phyloP scores from a whole-genome alignment of 2,888 invertebrate species.

The Drosophila gaucha region DNA sequence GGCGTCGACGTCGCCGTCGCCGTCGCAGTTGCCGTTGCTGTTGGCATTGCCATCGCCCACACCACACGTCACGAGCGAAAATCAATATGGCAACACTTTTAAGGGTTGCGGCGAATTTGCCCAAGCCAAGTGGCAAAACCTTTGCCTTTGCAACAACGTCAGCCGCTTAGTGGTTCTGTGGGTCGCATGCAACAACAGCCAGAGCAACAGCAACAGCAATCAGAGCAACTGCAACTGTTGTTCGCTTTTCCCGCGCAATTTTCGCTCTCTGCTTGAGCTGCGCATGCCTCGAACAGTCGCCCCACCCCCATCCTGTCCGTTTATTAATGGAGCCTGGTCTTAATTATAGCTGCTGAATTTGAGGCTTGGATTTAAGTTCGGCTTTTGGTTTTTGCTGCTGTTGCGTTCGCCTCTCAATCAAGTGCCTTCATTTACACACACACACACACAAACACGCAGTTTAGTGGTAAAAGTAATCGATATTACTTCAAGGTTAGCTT shows the following conservation, averaged over 20 bases:
- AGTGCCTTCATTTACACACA: constrained; percentile 50
- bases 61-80: constrained; percentile 48
- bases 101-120: constrained; percentile 77
- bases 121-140: constrained; percentile 28
- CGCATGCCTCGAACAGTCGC: constrained; percentile 35
- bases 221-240: constrained; percentile 37
- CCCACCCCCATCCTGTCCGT: neutral
- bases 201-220: too few relatives aligned
- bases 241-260: constrained; percentile 74
- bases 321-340: constrained; percentile 50
- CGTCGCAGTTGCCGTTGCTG: neutral
- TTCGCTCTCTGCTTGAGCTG: constrained; percentile 42
- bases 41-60: constrained; percentile 15
- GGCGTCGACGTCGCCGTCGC: constrained; percentile 29
- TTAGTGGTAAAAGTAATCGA: constrained; percentile 51
- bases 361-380: constrained; percentile 15
- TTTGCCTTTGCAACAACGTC: constrained; percentile 16
- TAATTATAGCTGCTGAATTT: constrained; percentile 56
- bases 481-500: constrained; percentile 66
- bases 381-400: constrained; percentile 3
- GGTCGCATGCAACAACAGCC: constrained; percentile 61
- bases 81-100: constrained; percentile 77
- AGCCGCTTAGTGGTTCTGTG: constrained; percentile 71
- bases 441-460: neutral
- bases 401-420: constrained; percentile 39